Evolutionary conservation across 1,140 invertebrate species (phyloP), one percentile per base, ranked within the genome.

Genomic region (Subanguina moxae): DNA sequence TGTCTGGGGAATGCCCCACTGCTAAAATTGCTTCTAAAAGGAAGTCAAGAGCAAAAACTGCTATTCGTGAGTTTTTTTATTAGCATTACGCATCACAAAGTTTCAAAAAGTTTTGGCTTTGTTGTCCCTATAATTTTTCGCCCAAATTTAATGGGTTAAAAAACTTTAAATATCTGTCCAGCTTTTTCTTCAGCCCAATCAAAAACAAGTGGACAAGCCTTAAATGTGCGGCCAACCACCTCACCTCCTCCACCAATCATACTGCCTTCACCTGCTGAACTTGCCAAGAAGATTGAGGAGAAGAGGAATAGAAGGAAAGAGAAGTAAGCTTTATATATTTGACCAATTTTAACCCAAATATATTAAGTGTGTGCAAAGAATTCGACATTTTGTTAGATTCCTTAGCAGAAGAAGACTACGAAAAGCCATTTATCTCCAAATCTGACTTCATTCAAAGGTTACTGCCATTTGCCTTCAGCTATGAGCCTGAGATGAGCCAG

Each of bases 221-320:
- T 38, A 38, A 38, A 38, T 38, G 32, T 38, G 32, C 32, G 32
- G 32, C 32, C 32, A 38, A 38, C 11, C 32, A 38, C 48, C 17
- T 8, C 48, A 25, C 48, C 48, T 8, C 48, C 48, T 52, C 48
- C 48, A 25, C 48, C 48, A 7, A 8, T 52, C n/a, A 52, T 52
- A 19, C 23, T 52, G 48, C 48, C 48, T 21, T 52, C 48, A 25
- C 48, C 48, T 13, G 48, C 48, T 15, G 48, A 52, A 25, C 48
- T 52, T 52, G 48, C 3, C 48, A 52, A 52, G 48, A 52, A 52
- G 23, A 52, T 52, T 7, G 48, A 52, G 48, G n/a, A 52, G 23
- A 52, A 15, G 23, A 19, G 48, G n/a, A 25, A 7, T 8, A 25
- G 23, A 52, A 52, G 48, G 48, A 52, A 52, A 25, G 48, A 52